A percentile compares a stretch with the other conserved stretches of the same genome.
These are phyloP conservation scores for Telmatherina bonti DNA, from an alignment of 2,797 vertebrate genomes.

Conservation along the genomic window DNA sequence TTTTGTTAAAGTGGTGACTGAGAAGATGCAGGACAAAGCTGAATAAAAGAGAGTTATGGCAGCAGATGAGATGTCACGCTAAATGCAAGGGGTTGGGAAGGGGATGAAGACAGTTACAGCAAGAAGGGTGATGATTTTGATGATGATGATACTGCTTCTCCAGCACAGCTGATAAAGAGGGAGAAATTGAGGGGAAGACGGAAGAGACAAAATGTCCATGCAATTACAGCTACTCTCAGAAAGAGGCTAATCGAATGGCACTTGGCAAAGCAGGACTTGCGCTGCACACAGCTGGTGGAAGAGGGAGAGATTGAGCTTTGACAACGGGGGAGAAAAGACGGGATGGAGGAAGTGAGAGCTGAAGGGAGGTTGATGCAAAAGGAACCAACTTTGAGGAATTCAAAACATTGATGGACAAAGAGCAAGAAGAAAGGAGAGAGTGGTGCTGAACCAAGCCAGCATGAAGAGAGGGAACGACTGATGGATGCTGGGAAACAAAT, in stretches of 20 bases:
- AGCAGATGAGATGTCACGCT: slow-evolving; percentile 16
- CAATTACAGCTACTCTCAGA: slow-evolving; percentile 73
- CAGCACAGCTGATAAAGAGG: slow-evolving; percentile 48
- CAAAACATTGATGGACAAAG: slow-evolving; percentile 12
- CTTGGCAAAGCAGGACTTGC: slow-evolving; percentile 71
- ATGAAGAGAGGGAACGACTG: neutral
- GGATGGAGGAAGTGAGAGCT: slow-evolving; percentile 36
- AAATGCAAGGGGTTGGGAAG: slow-evolving; percentile 1
- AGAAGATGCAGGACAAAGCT: neutral
- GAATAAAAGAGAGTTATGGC: slow-evolving; percentile 11
- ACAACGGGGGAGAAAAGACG: slow-evolving; percentile 57
- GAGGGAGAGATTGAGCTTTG: slow-evolving; percentile 69
- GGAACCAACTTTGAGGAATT: slow-evolving; percentile 35
- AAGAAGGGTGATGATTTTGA: slow-evolving; percentile 28
- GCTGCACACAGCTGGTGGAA: slow-evolving; percentile 73
- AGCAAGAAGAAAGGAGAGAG: neutral
- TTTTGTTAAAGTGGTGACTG: neutral
- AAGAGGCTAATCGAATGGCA: slow-evolving; percentile 77
- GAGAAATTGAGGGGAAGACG: slow-evolving; percentile 29
- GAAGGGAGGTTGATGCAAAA: slow-evolving; percentile 38
- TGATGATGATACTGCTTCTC: slow-evolving; percentile 47
- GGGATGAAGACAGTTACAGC: slow-evolving; percentile 9
- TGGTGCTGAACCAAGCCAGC: slow-evolving; percentile 11
- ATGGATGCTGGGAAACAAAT: slow-evolving; percentile 15
- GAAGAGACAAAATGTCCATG: slow-evolving; percentile 58